These are phyloP conservation scores for Ceratina australensis DNA, from an alignment of 1,140 invertebrate genomes.

Conservation along the genomic window DNA sequence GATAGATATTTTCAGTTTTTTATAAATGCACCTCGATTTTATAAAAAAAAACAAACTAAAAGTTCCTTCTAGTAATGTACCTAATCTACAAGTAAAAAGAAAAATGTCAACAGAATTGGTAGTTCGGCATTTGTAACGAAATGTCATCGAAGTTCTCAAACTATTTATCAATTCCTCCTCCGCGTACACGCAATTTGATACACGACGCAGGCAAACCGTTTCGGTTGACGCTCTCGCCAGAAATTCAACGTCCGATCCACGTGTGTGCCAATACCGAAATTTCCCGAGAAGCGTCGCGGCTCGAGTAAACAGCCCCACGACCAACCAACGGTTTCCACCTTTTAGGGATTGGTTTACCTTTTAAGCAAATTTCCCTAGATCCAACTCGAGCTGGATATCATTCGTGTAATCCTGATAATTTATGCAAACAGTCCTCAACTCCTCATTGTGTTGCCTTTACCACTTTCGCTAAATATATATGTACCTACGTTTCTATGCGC, in stretches of 20 bases:
- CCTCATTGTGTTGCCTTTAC: too few species aligned
- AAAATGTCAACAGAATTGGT: too few species aligned
- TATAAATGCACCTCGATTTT: too few species aligned
- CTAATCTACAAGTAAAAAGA: not conserved
- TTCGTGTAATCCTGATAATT: too few species aligned
- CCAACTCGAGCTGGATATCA: not conserved
- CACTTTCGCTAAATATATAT: too few species aligned
- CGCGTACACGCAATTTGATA: slow-evolving; percentile 6
- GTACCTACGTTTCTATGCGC: too few species aligned
- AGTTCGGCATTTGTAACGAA: too few species aligned
- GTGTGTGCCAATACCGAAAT: slow-evolving; percentile 9
- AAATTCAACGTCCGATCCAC: slow-evolving; percentile 23
- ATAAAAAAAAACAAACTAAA: too few species aligned
- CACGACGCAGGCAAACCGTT: slow-evolving; percentile 6
- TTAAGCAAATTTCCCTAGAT: slow-evolving; percentile 34
- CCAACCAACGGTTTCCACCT: not conserved
- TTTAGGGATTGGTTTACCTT: slow-evolving; percentile 47
- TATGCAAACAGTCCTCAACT: too few species aligned
- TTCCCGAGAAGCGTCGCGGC: slow-evolving; percentile 2
- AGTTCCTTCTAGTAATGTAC: not conserved
- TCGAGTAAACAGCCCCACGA: slow-evolving; percentile 44
- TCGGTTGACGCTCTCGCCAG: not conserved
- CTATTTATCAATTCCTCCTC: too few species aligned
- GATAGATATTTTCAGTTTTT: too few species aligned
- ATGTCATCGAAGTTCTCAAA: too few species aligned